Evolutionary conservation across 2,797 vertebrate genomes (phyloP).

Genomic region (Phataginus tricuspis): DNA sequence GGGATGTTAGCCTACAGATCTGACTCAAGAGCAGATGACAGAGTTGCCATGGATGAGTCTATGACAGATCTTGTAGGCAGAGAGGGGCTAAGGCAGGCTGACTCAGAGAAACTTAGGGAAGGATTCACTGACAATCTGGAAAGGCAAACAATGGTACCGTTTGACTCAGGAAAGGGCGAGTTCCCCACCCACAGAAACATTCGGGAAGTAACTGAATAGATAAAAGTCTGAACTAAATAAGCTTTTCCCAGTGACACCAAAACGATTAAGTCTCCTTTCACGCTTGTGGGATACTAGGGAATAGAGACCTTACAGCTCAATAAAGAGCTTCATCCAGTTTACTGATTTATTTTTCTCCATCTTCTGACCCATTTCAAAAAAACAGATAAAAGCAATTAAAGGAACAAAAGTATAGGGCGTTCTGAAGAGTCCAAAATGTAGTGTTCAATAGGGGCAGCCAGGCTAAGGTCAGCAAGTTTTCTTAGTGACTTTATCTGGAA

Average conservation of each 20-base stretch:
- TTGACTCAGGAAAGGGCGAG: not conserved
- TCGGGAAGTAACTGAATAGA: conserved; percentile 13
- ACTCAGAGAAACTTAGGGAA: not conserved
- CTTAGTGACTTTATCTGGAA: not conserved
- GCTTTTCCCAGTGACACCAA: not conserved
- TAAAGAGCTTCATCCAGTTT: not conserved
- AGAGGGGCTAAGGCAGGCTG: not conserved
- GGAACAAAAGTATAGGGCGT: not conserved
- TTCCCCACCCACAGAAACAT: not conserved
- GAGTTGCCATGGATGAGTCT: not conserved
- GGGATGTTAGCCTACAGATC: not conserved
- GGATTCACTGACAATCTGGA: not conserved
- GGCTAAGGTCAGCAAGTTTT: not conserved
- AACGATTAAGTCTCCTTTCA: not conserved
- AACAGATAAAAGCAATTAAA: not conserved
- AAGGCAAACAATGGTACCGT: not conserved
- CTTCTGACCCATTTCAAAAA: conserved; percentile 32
- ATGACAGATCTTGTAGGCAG: not conserved
- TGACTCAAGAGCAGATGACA: not conserved
- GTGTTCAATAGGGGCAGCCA: not conserved
- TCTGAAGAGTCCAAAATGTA: not conserved
- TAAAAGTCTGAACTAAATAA: not conserved
- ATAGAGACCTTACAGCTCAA: not conserved
- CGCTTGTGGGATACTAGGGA: not conserved
- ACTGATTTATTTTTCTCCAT: not conserved